A percentile compares a stretch with the other conserved stretches of the same genome.
Evolutionary conservation across 1,140 invertebrate species (phyloP).

Genomic region (Lysiphlebus fabarum): DNA sequence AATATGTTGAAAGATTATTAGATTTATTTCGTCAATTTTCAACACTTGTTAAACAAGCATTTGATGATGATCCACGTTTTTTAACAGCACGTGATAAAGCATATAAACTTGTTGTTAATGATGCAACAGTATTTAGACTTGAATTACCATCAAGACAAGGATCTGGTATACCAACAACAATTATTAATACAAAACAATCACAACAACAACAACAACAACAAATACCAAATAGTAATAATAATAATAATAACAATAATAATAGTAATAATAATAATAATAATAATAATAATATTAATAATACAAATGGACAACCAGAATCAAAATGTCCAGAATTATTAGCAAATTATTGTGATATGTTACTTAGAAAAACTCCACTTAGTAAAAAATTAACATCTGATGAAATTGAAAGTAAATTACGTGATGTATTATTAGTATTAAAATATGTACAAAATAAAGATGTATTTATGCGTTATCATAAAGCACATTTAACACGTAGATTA

Average conservation of each 20-base stretch:
- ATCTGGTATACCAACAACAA: conserved; percentile 37
- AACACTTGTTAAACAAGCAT: conserved; percentile 88
- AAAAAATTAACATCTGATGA: conserved; percentile 97
- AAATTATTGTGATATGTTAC: conserved; percentile 99
- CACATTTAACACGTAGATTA: conserved; percentile 91
- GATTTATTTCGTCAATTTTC: conserved; percentile 93
- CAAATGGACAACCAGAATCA: conserved; percentile 73
- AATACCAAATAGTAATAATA: conserved; percentile 22
- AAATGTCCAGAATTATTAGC: conserved; percentile 98
- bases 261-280: conserved; percentile 35
- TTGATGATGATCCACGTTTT: conserved; percentile 95
- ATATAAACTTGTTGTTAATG: conserved; percentile 97
- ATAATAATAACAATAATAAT: conserved; percentile 30
- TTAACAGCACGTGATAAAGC: conserved; percentile 97
- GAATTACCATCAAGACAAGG: conserved; percentile 68
- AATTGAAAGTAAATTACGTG: conserved; percentile 88
- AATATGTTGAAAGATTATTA: conserved; percentile 95
- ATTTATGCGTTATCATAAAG: conserved; percentile 99
- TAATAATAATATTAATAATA: conserved; percentile 38
- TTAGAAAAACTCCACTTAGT: conserved; percentile 93
- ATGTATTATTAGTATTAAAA: conserved; percentile 95
- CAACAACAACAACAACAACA: background rate
- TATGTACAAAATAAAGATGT: conserved; percentile 99
- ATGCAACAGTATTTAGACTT: conserved; percentile 91
- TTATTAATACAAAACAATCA: conserved; percentile 43